A percentile compares a stretch with the other conserved stretches of the same genome.
Conservation (phyloP, 2,797 vertebrate species). For the Sebastolobus altivelis region DNA sequence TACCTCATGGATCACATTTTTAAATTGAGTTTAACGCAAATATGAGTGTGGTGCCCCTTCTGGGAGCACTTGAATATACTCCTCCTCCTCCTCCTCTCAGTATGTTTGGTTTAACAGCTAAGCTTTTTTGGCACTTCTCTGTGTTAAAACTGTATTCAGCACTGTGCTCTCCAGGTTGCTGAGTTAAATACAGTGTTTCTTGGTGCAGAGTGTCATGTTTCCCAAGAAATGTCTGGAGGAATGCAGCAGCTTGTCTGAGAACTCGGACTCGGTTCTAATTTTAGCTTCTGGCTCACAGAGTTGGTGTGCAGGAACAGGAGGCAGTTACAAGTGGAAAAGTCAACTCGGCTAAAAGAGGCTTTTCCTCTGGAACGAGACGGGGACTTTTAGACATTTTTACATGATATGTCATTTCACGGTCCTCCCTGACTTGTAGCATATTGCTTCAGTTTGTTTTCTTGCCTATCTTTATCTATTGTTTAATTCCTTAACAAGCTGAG, state of each 20-base stretch:
- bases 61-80: neutral
- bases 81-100: neutral
- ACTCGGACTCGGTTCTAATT: constrained; percentile 81
- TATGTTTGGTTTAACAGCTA: neutral
- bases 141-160: constrained; percentile 42
- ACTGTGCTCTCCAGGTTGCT: constrained; percentile 33
- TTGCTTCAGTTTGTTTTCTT: neutral
- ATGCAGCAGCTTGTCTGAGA: constrained; percentile 84
- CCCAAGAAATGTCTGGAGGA: constrained; percentile 79
- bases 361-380: constrained; percentile 25
- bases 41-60: neutral
- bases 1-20: constrained; percentile 2
- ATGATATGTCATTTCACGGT: neutral
- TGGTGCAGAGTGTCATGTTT: constrained; percentile 80
- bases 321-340: constrained; percentile 78
- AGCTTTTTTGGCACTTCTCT: constrained; percentile 1
- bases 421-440: neutral
- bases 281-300: constrained; percentile 81
- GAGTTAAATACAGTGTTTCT: constrained; percentile 73
- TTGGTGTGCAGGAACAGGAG: constrained; percentile 78
- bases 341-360: constrained; percentile 52
- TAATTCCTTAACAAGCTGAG: neutral
- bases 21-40: neutral
- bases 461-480: neutral
- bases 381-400: constrained; percentile 7